These are phyloP conservation scores for Xenopus laevis DNA, from an alignment of 2,113 vertebrate genomes.

Conservation along the genomic window DNA sequence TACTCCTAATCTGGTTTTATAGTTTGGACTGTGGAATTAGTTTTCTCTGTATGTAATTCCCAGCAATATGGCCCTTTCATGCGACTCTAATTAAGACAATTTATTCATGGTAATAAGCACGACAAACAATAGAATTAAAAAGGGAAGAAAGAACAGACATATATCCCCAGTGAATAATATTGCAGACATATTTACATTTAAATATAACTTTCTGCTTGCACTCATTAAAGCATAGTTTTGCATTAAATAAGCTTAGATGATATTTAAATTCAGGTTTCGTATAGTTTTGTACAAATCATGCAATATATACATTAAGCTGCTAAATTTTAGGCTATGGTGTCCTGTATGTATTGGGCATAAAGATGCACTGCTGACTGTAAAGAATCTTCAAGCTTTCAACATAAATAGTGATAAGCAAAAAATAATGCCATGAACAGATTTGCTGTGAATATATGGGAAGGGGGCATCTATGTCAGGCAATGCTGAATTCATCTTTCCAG, in stretches of 20 bases:
- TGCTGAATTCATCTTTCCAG: no score
- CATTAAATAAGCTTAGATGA: background rate
- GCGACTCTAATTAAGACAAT: conserved; percentile 55
- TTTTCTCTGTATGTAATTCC: conserved; percentile 47
- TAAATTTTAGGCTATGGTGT: no score
- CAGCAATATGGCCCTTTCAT: conserved; percentile 44
- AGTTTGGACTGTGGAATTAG: conserved; percentile 40
- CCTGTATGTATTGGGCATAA: no score
- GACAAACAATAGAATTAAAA: conserved; percentile 47
- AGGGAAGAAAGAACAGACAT: conserved; percentile 48
- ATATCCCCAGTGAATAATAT: conserved; percentile 34
- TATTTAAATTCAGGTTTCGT: no score
- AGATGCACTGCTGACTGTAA: no score
- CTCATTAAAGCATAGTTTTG: background rate
- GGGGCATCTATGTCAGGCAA: no score
- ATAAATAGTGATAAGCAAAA: no score
- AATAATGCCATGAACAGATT: no score
- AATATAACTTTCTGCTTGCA: conserved; percentile 36
- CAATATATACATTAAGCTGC: no score
- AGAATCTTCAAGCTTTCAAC: no score
- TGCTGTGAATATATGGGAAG: no score
- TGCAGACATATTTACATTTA: conserved; percentile 40
- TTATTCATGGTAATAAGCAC: conserved; percentile 51
- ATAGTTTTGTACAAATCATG: no score
- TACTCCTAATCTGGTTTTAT: conserved; percentile 39